A percentile compares a stretch with the other conserved stretches of the same genome.
Conservation (phyloP, 2,888 invertebrate species). For the Hydraecia micacea region DNA sequence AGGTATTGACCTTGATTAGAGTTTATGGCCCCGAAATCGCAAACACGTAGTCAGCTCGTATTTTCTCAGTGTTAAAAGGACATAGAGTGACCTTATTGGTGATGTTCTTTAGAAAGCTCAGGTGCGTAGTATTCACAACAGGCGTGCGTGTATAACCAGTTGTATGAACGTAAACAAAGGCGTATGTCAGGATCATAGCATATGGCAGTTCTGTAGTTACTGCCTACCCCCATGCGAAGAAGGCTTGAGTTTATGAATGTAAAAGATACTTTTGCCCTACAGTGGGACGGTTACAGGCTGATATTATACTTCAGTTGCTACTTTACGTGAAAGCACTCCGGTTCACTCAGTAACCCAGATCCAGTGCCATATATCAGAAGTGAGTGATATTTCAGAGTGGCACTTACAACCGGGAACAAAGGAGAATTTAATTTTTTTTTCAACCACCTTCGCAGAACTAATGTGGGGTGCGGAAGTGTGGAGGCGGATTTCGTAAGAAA, state of each 20-base stretch:
- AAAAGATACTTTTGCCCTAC: neutral
- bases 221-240: neutral
- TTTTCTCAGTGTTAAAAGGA: no score
- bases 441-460: conserved; percentile 34
- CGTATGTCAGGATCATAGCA: neutral
- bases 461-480: conserved; percentile 18
- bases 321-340: conserved; percentile 20
- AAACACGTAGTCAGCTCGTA: no score
- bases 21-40: no score
- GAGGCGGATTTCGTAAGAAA: conserved; percentile 11
- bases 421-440: conserved; percentile 64
- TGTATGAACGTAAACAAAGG: neutral
- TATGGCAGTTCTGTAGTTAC: neutral
- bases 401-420: conserved; percentile 62
- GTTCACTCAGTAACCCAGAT: conserved; percentile 32
- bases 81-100: no score
- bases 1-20: no score
- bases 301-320: neutral
- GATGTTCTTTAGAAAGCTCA: neutral
- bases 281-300: neutral
- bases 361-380: conserved; percentile 20
- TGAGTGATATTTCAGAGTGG: conserved; percentile 50
- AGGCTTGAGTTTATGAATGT: neutral
- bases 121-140: neutral
- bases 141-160: neutral